Base-by-base conservation (phyloP, 2,113 vertebrate species). In the Menidia beryllina region DNA sequence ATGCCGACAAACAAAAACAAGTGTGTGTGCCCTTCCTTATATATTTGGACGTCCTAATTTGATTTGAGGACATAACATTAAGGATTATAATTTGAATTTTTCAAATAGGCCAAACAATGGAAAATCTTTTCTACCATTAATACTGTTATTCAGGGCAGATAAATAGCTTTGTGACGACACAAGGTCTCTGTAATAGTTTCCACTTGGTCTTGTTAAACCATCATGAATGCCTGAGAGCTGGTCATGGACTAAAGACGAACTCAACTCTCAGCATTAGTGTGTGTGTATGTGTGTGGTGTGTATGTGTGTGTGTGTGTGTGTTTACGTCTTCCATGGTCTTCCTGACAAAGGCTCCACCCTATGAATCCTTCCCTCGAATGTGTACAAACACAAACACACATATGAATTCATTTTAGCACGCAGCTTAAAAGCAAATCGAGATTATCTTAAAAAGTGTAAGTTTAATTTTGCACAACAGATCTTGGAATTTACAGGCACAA, bases 401-500 rank as follows among this genome's bases (percentile, higher is more conserved):
- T 47, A 13, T 41, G 38, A 34, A 15, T 0, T 15, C 0, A 17
- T 69, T 69, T 71, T 23, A 25, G 3, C 20, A 13, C 8, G 34
- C 13, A 45, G 41, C 3, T 19, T 19, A 19, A 45, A 2, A n/a
- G 17, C 17, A 45, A 17, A n/a, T 45, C 8, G 7, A 45, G 19
- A 45, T 7, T n/a, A n/a, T 17, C 1, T 51, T 21, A 2, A 19
- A 51, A 13, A 7, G 4, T 26, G 50, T 54, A 56, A 66, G 67
- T 60, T 79, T 23, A 60, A 27, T 66, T 47, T 66, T 34, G 61
- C 57, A 69, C 59, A 67, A 69, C 58, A 68, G 47, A 53, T 27
- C 43, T 38, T 78, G 81, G 77, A 79, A 89, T 88, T 59, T 64
- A 54, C 60, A 75, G 62, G 55, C 48, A 91, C 89, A 93, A 87